Evolutionary conservation across 2,888 invertebrate species (phyloP), one percentile per base, ranked within the genome.

Genomic region (Cryptus armator): DNA sequence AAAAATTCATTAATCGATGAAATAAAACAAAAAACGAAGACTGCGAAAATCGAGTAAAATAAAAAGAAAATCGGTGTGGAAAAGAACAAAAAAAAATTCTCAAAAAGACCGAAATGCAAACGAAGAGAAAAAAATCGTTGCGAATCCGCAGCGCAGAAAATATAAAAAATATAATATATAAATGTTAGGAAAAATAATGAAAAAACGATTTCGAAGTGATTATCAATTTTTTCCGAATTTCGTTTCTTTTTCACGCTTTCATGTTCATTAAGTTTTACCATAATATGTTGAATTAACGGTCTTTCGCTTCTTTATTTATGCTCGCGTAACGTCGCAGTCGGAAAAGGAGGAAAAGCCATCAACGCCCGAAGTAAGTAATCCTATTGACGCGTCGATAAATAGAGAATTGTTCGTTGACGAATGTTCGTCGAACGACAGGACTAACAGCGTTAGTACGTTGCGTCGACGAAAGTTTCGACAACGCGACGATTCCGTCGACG

Each of bases 361-460:
- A 64, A 90, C 91, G 59, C 91, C 92, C 86, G 93, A 93, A 92
- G 93, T 93, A 93, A 93, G 93, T 93, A 93, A 89, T 88, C 90
- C 86, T 83, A 88, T 87, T 76, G 81, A 90, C 87, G 89, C 89
- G 77, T 80, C 89, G 90, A 89, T 88, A 90, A 89, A 89, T 90
- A 91, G 89, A 87, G 29, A 62, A 62, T 32, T 62, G 62, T 76
- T 87, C 87, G 87, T 87, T 89, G 84, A 85, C 82, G 89, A 89
- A 86, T 85, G 82, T 82, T 86, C 86, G 76, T 84, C 85, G 88
- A 89, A 90, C 82, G 86, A 53, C 77, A 72, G 84, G 72, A 86
- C n/a, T n/a, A n/a, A n/a, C n/a, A n/a, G 82, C 87, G 81, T 87
- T 86, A 90, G 86, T 62, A 88, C 89, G 32, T 87, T 93, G 88